Conservation (phyloP, 2,888 invertebrate species). For the Spialia ferax region DNA sequence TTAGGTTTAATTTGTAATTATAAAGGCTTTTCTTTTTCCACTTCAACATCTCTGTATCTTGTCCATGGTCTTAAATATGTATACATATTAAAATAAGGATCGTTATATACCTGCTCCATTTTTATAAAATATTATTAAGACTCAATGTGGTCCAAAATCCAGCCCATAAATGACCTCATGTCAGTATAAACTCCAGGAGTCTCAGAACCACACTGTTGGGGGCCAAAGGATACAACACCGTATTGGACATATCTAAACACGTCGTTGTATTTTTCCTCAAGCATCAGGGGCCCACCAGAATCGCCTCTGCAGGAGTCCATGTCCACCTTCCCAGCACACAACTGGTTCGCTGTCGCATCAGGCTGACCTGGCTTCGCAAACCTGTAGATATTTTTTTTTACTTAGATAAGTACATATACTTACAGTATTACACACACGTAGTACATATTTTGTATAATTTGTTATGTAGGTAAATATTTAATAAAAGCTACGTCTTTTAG, state of each 20-base stretch:
- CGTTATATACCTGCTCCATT: too few species aligned
- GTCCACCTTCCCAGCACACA: slow-evolving; percentile 67
- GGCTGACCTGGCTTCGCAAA: slow-evolving; percentile 10
- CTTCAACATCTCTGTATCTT: too few species aligned
- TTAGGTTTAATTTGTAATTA: too few species aligned
- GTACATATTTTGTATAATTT: too few species aligned
- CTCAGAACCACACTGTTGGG: slow-evolving; percentile 53
- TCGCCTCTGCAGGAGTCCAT: slow-evolving; percentile 88
- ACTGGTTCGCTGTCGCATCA: slow-evolving; percentile 45
- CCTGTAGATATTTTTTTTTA: background rate
- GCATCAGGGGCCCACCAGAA: slow-evolving; percentile 88
- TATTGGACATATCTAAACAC: slow-evolving; percentile 49
- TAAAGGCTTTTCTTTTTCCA: too few species aligned
- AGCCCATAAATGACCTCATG: slow-evolving; percentile 65
- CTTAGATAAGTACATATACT: too few species aligned
- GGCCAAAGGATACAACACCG: slow-evolving; percentile 54
- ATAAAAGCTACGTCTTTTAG: too few species aligned
- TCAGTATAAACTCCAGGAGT: slow-evolving; percentile 73
- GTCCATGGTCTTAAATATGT: too few species aligned
- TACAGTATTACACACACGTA: too few species aligned
- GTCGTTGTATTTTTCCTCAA: slow-evolving; percentile 43
- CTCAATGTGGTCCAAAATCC: slow-evolving; percentile 61
- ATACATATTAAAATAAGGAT: too few species aligned
- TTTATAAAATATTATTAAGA: background rate
- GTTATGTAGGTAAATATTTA: too few species aligned